Evolutionary conservation across 1,140 invertebrate species (phyloP), one percentile per base, ranked within the genome.

Genomic region (Temnothorax longispinosus): DNA sequence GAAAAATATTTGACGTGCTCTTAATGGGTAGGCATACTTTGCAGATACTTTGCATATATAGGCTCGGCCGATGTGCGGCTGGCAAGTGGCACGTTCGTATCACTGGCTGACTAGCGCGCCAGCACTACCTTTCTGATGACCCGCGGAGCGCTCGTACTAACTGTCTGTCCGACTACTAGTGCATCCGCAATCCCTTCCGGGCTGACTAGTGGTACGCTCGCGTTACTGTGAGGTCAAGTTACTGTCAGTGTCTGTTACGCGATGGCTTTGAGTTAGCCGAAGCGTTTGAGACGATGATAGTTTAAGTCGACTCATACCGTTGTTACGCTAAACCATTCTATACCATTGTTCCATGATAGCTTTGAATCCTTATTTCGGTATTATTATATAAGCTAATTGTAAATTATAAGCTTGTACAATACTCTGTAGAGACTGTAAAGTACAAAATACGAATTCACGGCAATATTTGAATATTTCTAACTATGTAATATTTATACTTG

Each of bases 221-320:
- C 41, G 44, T 32, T 74, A 50, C 44, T 75, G 2, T 27, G 21
- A 38, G 21, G 2, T 81, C 11, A 35, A 18, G 38, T 81, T 81
- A 81, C 27, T 50, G 60, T 65, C 60, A 35, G 21, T 65, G n/a
- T 65, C 44, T 11, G 8, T 80, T 67, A 67, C 44, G 64, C 47
- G 21, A 2, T 18, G 27, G n/a, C 35, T 81, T 81, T 41, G 62
- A 81, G 15, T 41, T 71, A n/a, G 18, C 8, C 2, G 5, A 54
- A 52, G 21, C n/a, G n/a, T 80, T 78, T 21, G 27, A 18, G n/a
- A 81, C 13, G 11, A 54, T 47, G 10, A 50, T 50, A 52, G 54
- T 44, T 44, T 62, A 64, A 65, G 21, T 32, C 35, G 50, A 69
- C 35, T 54, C 10, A 21, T 65, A 78, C 11, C 27, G 8, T 58